These are phyloP conservation scores for Casuarius casuarius DNA, from an alignment of 2,113 vertebrate genomes.

Conservation along the genomic window DNA sequence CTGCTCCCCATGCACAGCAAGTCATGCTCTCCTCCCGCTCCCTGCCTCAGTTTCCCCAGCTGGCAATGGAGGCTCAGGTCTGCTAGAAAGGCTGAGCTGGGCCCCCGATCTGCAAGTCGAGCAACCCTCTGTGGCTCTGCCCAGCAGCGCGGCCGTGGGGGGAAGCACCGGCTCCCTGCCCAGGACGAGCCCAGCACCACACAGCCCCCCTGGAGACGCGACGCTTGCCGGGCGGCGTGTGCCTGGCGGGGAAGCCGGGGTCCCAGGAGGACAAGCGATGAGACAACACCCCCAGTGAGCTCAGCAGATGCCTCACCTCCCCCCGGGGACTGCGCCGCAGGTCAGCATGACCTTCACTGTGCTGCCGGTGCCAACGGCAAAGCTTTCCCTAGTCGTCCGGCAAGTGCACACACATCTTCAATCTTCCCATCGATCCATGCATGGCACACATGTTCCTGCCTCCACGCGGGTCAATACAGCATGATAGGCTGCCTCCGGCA, in stretches of 20 bases:
- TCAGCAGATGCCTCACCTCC: background rate
- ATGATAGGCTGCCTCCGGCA: slow-evolving; percentile 59
- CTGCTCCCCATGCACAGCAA: background rate
- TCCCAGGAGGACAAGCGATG: slow-evolving; percentile 8
- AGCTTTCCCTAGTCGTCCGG: slow-evolving; percentile 46
- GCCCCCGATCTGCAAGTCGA: background rate
- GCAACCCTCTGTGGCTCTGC: background rate
- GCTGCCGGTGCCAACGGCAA: slow-evolving; percentile 63
- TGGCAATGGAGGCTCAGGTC: background rate
- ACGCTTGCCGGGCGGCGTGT: background rate
- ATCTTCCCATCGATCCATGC: slow-evolving; percentile 69
- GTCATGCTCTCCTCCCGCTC: background rate
- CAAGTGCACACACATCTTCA: slow-evolving; percentile 59
- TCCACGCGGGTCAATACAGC: slow-evolving; percentile 57
- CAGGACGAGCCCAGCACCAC: background rate
- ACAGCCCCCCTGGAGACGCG: background rate
- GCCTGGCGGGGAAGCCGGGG: background rate
- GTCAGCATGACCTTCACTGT: slow-evolving; percentile 60
- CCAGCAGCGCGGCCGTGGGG: background rate
- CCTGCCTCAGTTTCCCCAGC: slow-evolving; percentile 20
- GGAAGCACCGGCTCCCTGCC: background rate
- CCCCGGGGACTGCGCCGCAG: background rate
- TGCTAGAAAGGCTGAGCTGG: background rate
- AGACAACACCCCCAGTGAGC: slow-evolving; percentile 14
- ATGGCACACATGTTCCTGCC: slow-evolving; percentile 64